Evolutionary conservation across 1,140 invertebrate genomes (phyloP).

Genomic region (Macrotrachela quadricornifera): DNA sequence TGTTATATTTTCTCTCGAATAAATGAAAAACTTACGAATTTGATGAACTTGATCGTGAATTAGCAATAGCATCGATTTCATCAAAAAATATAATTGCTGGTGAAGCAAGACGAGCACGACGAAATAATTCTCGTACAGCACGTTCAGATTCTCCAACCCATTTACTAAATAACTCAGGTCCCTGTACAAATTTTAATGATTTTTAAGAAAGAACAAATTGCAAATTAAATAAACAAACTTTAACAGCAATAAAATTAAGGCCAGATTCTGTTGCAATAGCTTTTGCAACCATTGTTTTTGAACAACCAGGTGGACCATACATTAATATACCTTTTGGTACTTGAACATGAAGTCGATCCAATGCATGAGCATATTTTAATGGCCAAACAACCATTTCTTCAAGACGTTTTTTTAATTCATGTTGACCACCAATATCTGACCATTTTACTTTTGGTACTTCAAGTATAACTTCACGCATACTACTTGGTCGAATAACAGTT

Average conservation of each 20-base stretch:
- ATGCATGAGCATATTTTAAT: conserved; percentile 46
- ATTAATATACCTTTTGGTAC: conserved; percentile 41
- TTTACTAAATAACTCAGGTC: conserved; percentile 69
- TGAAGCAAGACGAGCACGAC: conserved; percentile 66
- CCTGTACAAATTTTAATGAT: conserved; percentile 9
- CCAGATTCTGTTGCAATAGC: conserved; percentile 40
- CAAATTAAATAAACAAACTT: conserved; percentile 33
- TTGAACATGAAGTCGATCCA: conserved; percentile 37
- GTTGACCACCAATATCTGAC: conserved; percentile 76
- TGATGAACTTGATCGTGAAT: conserved; percentile 41
- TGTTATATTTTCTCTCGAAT: too few species aligned
- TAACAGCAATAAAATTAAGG: conserved; percentile 48
- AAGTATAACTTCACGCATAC: conserved; percentile 65
- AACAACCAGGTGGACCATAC: conserved; percentile 53
- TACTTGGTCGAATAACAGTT: conserved; percentile 52
- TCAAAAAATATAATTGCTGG: conserved; percentile 92
- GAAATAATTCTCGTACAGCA: conserved; percentile 68
- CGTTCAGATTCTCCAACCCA: conserved; percentile 93
- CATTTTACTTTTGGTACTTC: conserved; percentile 45
- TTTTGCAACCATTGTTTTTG: conserved; percentile 47
- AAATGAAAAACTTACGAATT: not conserved
- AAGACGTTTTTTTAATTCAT: conserved; percentile 60
- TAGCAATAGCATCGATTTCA: conserved; percentile 80
- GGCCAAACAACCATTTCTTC: conserved; percentile 80
- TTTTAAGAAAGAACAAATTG: not conserved